Evolutionary conservation across 1,140 invertebrate genomes (phyloP), one percentile per base, ranked within the genome.

Genomic region (Apis laboriosa): DNA sequence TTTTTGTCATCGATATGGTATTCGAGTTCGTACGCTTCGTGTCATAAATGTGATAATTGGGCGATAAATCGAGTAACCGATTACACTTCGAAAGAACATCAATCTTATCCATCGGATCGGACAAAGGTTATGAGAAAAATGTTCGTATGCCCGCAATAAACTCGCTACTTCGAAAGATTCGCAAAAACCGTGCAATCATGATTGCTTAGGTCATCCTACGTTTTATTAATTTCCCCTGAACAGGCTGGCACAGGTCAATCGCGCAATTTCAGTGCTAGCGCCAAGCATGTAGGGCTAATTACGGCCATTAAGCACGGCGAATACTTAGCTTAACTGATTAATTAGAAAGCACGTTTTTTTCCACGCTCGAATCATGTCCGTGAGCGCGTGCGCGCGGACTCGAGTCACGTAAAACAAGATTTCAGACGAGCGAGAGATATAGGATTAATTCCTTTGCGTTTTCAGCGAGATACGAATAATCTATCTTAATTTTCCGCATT

Each of bases 241-340:
- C 85, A 49, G 43, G 17, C 74, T 49, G 49, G 74, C 72, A 84
- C 67, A 49, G 80, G 81, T 86, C 86, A 87, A 87, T 77, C 76
- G 85, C 34, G 21, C 72, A 87, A 86, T 87, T 87, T 80, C 80
- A 87, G 82, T 83, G 66, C 71, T 83, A 66, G 66, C 73, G 86
- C 85, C 58, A 84, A 70, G 76, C 82, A 74, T 70, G 77, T 79
- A 77, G 64, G 34, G 68, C 63, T 87, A 87, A 87, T 87, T 87
- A 87, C 75, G 82, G 63, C 70, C 70, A 79, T 87, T 87, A 84
- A 87, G 75, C 77, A 67, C 71, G 64, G 78, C 68, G 55, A 80
- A 80, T 73, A 77, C 77, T 87, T 84, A 84, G 72, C 85, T 84
- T 80, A 82, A 86, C 85, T 77, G 85, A 87, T 87, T 87, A 84